phyloP scores from a whole-genome alignment of 2,113 vertebrate genomes.

The Marcusenius ussheri region DNA sequence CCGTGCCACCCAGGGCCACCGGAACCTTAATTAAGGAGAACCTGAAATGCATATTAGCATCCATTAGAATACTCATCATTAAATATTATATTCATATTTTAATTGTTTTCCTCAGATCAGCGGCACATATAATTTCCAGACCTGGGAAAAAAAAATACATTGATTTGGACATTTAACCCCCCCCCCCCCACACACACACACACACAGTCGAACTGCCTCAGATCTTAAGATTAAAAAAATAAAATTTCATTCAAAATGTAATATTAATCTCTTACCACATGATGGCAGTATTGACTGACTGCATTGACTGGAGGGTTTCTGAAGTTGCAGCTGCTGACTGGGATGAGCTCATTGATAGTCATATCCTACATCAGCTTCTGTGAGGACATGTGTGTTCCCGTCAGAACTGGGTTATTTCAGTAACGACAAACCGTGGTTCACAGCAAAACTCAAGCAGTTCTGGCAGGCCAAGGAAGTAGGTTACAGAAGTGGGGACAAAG shows the following conservation, averaged over 20 bases:
- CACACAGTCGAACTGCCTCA: not conserved
- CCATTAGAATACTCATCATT: not conserved
- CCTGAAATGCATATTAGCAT: not conserved
- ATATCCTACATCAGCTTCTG: constrained; percentile 14
- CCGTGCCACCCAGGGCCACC: not conserved
- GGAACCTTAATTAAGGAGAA: not conserved
- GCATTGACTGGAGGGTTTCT: not conserved
- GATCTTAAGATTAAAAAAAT: not conserved
- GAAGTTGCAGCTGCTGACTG: not conserved
- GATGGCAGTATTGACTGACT: not conserved
- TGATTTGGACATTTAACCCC: not conserved
- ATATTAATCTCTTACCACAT: not conserved
- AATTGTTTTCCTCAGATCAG: not conserved
- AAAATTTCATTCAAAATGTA: not conserved
- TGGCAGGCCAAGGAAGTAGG: not conserved
- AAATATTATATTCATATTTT: not conserved
- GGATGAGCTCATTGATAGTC: constrained; percentile 13
- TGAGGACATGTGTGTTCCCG: constrained; percentile 10
- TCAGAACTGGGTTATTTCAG: not conserved
- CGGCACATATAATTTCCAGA: not conserved
- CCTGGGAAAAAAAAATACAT: no score
- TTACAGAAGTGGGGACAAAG: constrained; percentile 13
- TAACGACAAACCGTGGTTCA: not conserved
- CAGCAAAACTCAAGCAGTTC: constrained; percentile 8
- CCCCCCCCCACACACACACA: no score